These are phyloP conservation scores for Phaenicophaeus curvirostris DNA, from an alignment of 2,797 vertebrate genomes.

Conservation along the genomic window DNA sequence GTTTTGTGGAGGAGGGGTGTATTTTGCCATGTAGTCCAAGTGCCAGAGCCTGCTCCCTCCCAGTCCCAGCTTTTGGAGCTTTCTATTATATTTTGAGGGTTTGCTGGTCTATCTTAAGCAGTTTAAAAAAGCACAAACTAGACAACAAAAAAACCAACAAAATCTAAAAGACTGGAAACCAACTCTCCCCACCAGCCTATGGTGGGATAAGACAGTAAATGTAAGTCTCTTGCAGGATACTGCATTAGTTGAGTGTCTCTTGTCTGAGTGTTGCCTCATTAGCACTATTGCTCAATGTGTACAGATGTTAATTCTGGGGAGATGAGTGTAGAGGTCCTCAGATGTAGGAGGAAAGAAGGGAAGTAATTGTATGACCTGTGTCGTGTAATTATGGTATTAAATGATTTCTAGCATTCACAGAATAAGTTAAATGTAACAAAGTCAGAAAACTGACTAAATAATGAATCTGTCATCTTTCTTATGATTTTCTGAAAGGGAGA, in stretches of 20 bases:
- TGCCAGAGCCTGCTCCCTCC: neutral
- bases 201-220: neutral
- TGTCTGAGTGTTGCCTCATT: neutral
- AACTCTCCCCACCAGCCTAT: neutral
- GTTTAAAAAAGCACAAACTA: neutral
- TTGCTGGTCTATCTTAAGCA: neutral
- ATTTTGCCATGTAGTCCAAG: neutral
- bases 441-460: neutral
- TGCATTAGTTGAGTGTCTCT: neutral
- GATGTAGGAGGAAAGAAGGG: neutral
- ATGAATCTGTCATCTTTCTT: neutral
- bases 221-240: neutral
- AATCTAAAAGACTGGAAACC: neutral
- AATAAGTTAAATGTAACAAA: neutral
- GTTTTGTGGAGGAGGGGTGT: neutral
- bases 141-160: neutral
- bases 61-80: neutral
- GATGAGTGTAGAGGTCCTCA: neutral
- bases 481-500: neutral
- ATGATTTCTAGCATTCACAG: neutral
- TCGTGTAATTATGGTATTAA: neutral
- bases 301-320: neutral
- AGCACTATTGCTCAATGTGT: fast-evolving
- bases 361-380: neutral
- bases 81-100: neutral